These are phyloP conservation scores for Platyscapa corneri DNA, from an alignment of 1,140 invertebrate genomes.

Conservation along the genomic window DNA sequence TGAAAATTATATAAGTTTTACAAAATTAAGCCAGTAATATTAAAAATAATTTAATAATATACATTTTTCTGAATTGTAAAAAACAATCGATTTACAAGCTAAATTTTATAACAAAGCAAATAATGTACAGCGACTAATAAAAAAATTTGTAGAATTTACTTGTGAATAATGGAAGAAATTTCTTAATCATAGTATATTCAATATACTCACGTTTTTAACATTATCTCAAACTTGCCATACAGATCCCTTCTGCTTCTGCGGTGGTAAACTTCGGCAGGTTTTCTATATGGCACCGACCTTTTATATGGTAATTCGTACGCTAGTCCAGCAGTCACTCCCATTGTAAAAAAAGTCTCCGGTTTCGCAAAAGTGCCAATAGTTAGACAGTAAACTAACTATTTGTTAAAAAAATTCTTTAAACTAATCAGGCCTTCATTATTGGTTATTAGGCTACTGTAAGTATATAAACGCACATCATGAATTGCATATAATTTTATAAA, in stretches of 20 bases:
- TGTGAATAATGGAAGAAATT: too few relatives aligned
- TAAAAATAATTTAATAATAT: too few relatives aligned
- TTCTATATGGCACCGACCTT: slow-evolving; percentile 62
- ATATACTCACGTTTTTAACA: slow-evolving; percentile 70
- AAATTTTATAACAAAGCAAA: too few relatives aligned
- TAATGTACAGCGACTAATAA: too few relatives aligned
- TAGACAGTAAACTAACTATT: slow-evolving; percentile 78
- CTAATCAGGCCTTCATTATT: neutral
- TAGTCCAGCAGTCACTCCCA: slow-evolving; percentile 82
- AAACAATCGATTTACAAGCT: too few relatives aligned
- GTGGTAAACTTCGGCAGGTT: slow-evolving; percentile 70
- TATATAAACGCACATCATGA: too few relatives aligned
- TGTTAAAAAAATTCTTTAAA: neutral
- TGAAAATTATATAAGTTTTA: too few relatives aligned
- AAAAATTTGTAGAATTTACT: too few relatives aligned
- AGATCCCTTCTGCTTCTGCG: slow-evolving; percentile 72
- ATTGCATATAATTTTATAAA: too few relatives aligned
- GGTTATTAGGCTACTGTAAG: neutral
- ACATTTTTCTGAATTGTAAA: too few relatives aligned
- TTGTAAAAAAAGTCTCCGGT: slow-evolving; percentile 78
- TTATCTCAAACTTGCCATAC: slow-evolving; percentile 70
- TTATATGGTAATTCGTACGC: slow-evolving; percentile 82
- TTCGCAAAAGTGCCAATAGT: slow-evolving; percentile 76
- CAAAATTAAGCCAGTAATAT: too few relatives aligned
- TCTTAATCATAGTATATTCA: neutral